phyloP scores from a whole-genome alignment of 2,797 vertebrate genomes.

The Telmatherina bonti region DNA sequence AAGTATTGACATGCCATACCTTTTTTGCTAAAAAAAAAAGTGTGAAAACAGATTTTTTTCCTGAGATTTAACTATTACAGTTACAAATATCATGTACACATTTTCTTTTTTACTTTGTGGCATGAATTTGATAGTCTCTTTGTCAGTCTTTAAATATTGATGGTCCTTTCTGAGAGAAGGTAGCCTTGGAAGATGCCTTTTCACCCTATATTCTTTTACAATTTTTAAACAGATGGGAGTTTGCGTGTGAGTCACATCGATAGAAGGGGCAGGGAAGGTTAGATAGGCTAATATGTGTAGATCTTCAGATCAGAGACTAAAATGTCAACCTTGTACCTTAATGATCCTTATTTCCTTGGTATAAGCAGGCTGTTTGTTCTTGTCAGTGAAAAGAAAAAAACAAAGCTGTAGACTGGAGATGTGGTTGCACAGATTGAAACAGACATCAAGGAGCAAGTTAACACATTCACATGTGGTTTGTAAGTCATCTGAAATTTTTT shows the following conservation, averaged over 20 bases:
- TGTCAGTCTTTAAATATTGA: slow-evolving; percentile 52
- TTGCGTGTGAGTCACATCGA: slow-evolving; percentile 39
- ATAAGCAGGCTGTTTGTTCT: slow-evolving; percentile 55
- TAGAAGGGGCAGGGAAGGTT: slow-evolving; percentile 43
- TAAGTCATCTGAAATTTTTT: slow-evolving; percentile 23
- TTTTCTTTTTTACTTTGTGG: not conserved
- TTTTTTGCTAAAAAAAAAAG: too few species aligned
- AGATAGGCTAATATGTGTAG: slow-evolving; percentile 66
- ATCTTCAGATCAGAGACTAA: slow-evolving; percentile 61
- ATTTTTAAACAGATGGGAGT: slow-evolving; percentile 41
- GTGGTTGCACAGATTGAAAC: slow-evolving; percentile 4
- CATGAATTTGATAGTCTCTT: slow-evolving; percentile 29
- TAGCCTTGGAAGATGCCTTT: slow-evolving; percentile 46
- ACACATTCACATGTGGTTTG: slow-evolving; percentile 16
- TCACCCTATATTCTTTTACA: slow-evolving; percentile 53
- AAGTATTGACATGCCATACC: too few species aligned
- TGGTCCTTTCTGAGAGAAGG: slow-evolving; percentile 44
- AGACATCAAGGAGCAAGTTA: slow-evolving; percentile 11
- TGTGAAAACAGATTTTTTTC: too few species aligned
- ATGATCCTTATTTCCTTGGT: slow-evolving; percentile 60
- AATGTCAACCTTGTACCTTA: slow-evolving; percentile 54
- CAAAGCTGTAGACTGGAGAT: slow-evolving; percentile 8
- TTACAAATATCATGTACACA: slow-evolving; percentile 12
- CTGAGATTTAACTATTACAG: too few species aligned
- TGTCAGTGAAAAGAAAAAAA: slow-evolving; percentile 22